Base-by-base conservation (phyloP, 2,113 vertebrate genomes). In the Microtus montanus region DNA sequence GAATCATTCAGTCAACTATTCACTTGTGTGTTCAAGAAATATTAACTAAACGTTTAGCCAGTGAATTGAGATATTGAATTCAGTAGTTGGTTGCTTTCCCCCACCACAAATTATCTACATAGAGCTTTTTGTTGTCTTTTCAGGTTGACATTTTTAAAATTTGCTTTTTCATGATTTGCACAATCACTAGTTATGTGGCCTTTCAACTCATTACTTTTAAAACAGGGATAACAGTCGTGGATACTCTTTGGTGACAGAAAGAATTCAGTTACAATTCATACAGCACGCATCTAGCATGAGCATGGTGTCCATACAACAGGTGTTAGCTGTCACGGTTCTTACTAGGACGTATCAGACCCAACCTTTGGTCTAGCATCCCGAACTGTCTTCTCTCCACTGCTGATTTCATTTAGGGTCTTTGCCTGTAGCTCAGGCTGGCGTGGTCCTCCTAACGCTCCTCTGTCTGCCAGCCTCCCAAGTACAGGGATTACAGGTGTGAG, bases 61-160 rank as follows among this genome's bases (percentile, higher is more conserved):
- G n/a, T 82, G 24, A 91, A 93, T 83, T 91, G n/a, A 91, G 88
- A 96, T 92, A 38, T 78, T 89, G 90, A 94, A 87, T 91, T 85
- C 28, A 85, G 49, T 2, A 47, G 5, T 75, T 79, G 41, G 8
- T 95, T 82, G 30, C 44, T 47, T 83, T 83, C 91, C 22, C 10
- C 38, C 7, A 17, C 17, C 5, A 6, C 49, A 82, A 24, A 38
- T 95, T 68, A 73, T 82, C 33, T 77, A 85, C 80, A 63, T 88
- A 17, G 75, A 14, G 8, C 15, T 83, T 91, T 73, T 12, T 87
- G n/a, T n/a, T 88, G 5, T 87, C 93, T 84, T 84, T 92, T 93
- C 66, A 44, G 17, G 9, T 82, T 83, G 38, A 90, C 19, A 30
- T 90, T 66, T 78, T 78, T 19, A 38, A 58, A 58, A n/a, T 85